Percentiles rank a stretch among this genome's conserved stretches.
Conservation (phyloP, 2,113 vertebrate genomes). For the Chelonoidis abingdonii region DNA sequence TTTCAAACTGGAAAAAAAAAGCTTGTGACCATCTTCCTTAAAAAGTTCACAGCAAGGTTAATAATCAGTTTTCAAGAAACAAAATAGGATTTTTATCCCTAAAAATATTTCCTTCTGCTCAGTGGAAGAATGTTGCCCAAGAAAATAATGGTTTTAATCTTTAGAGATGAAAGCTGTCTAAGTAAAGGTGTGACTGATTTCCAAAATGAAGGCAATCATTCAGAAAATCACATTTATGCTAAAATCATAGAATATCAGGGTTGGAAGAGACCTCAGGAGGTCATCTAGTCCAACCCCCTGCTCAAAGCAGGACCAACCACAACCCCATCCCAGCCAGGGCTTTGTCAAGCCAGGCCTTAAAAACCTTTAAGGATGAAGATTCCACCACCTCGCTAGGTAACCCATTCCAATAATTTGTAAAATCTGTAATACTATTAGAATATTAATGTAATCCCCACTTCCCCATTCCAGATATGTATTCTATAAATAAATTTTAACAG, state of each 20-base stretch:
- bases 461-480: background rate
- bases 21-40: background rate
- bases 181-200: constrained; percentile 1
- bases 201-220: background rate
- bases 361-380: no score
- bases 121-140: background rate
- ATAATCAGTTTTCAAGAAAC: background rate
- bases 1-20: background rate
- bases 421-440: background rate
- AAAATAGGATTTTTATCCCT: background rate
- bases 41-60: background rate
- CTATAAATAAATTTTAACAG: background rate
- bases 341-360: no score
- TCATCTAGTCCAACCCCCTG: no score
- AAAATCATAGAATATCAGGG: background rate
- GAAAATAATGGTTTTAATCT: background rate
- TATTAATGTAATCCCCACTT: background rate
- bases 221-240: background rate
- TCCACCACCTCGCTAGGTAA: no score
- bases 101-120: background rate
- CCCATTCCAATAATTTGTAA: no score
- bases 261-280: no score
- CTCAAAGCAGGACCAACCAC: no score
- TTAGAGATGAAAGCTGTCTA: constrained; percentile 12
- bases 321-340: no score